These are phyloP conservation scores for Sycophaga agraensis DNA, from an alignment of 1,140 invertebrate species.

Conservation along the genomic window DNA sequence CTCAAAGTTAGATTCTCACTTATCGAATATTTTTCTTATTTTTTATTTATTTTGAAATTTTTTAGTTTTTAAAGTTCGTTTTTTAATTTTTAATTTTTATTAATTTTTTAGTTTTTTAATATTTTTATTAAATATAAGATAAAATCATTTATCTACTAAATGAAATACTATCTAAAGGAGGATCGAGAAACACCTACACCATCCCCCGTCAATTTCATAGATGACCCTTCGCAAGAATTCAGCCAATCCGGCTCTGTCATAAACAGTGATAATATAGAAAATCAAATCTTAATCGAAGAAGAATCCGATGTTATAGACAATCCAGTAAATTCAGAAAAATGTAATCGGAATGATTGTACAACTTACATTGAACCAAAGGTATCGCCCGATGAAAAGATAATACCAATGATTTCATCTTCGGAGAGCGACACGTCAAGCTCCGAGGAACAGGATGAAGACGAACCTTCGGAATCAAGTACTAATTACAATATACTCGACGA, in stretches of 20 bases:
- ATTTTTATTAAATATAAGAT: no score
- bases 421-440: constrained; percentile 47
- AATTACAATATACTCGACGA: constrained; percentile 49
- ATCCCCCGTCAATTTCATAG: constrained; percentile 41
- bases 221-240: neutral
- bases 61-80: no score
- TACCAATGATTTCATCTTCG: constrained; percentile 46
- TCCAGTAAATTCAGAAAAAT: no score
- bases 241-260: neutral
- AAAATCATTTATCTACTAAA: neutral
- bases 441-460: constrained; percentile 31
- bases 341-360: neutral
- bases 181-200: constrained; percentile 56
- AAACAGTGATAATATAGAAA: neutral
- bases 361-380: constrained; percentile 10
- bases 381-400: neutral
- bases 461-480: constrained; percentile 47
- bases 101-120: no score
- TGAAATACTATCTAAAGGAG: constrained; percentile 41
- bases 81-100: no score
- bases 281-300: constrained; percentile 23
- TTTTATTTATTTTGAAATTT: no score
- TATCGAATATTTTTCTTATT: no score
- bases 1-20: no score
- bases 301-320: neutral